phyloP scores from a whole-genome alignment of 2,113 vertebrate species.

The Probosciger aterrimus region DNA sequence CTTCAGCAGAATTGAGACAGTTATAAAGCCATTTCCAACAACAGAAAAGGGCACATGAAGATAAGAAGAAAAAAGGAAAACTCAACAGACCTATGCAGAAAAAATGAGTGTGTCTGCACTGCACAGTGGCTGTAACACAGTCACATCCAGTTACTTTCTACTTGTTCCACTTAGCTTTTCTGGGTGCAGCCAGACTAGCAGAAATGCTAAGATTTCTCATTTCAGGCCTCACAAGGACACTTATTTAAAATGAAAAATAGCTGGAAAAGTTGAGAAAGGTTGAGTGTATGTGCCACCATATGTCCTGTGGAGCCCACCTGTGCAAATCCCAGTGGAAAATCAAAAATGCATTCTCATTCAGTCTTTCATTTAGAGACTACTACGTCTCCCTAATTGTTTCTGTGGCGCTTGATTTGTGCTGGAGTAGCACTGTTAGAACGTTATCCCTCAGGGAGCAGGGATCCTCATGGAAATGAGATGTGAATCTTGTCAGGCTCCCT shows the following conservation, averaged over 20 bases:
- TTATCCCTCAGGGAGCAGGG: not conserved
- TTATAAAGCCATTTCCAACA: not conserved
- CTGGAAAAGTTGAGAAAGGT: not conserved
- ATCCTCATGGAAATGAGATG: constrained; percentile 9
- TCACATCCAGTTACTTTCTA: not conserved
- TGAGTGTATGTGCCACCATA: not conserved
- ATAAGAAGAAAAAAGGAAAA: not conserved
- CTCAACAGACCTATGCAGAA: not conserved
- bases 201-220: not conserved
- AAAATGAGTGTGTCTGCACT: not conserved
- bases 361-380: constrained; percentile 16
- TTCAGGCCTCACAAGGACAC: not conserved
- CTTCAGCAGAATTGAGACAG: not conserved
- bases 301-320: not conserved
- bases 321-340: not conserved
- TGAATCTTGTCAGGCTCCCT: constrained; percentile 10
- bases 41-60: not conserved
- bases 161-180: not conserved
- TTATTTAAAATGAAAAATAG: not conserved
- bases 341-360: not conserved
- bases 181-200: not conserved
- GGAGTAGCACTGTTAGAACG: not conserved
- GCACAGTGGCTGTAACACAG: not conserved
- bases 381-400: constrained; percentile 38
- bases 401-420: not conserved